phyloP scores from a whole-genome alignment of 2,797 vertebrate species.

The Chromis chromis region DNA sequence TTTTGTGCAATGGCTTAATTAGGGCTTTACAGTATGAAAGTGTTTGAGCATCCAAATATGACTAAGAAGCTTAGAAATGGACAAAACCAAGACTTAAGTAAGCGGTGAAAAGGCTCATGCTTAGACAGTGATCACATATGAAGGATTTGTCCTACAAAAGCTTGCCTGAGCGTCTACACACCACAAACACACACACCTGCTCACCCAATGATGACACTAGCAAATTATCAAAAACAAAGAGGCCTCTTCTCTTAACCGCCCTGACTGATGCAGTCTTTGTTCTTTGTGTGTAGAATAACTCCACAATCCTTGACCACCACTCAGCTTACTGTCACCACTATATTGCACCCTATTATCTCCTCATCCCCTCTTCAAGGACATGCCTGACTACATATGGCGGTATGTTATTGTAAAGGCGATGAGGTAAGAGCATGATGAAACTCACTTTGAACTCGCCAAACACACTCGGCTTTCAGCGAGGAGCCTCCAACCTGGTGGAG shows the following conservation, averaged over 20 bases:
- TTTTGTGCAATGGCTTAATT: constrained; percentile 21
- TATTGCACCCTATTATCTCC: constrained; percentile 31
- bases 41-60: constrained; percentile 2
- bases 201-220: constrained; percentile 10
- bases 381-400: constrained; percentile 31
- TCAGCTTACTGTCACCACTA: constrained; percentile 50
- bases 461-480: constrained; percentile 25
- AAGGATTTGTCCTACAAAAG: constrained; percentile 9
- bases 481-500: background rate
- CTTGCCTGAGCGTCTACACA: background rate
- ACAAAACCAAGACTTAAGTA: background rate
- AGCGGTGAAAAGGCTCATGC: background rate
- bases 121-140: background rate
- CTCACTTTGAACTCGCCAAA: background rate
- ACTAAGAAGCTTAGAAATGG: constrained; percentile 3
- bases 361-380: constrained; percentile 45
- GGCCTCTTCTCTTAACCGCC: constrained; percentile 20
- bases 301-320: constrained; percentile 30
- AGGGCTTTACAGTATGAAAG: background rate
- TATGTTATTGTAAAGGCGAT: constrained; percentile 38
- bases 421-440: constrained; percentile 51
- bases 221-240: constrained; percentile 39
- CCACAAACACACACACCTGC: constrained; percentile 24
- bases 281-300: constrained; percentile 35
- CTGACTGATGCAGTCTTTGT: constrained; percentile 35